Base-by-base conservation (phyloP, 1,140 invertebrate genomes). In the Trialeurodes vaporariorum region DNA sequence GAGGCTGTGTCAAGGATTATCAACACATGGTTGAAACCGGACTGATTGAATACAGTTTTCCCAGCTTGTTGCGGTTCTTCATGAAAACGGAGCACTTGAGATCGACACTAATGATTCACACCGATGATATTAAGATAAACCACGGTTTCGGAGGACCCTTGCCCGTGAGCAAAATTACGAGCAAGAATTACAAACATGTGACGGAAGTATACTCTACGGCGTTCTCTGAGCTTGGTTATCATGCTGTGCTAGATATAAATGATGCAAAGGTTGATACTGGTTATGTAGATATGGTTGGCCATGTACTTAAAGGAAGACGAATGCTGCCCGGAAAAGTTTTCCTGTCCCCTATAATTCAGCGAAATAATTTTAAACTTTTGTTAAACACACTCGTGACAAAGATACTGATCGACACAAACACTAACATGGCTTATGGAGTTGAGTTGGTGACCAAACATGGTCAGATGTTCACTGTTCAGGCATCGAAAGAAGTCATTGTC, bases 1-100 rank as follows among this genome's bases (percentile, higher is more conserved):
- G 96, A 34, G 96, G 96, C 0, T 96, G 98, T 75, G 87, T 87
- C 70, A 85, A 84, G 67, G 95, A 98, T 76, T 99, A 98, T 76
- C 92, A 98, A 73, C 81, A 82, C 2, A 98, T 96, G 96, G 93
- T 94, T 75, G 78, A 83, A 0, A 78, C 89, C 34, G 96, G 96
- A 0, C 85, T 85, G 71, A 75, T 77, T 2, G 87, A 87, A 60
- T 86, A 84, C 80, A 62, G 68, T 2, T 93, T 89, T 73, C 79
- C 83, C 5, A 85, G 88, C 1, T 82, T 89, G 0, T 75, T 89
- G 5, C 85, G 84, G 1, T 90, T 87, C 73, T 91, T 83, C 68
- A 78, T 80, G 60, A 83, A 84, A 72, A 81, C 81, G 0, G 85
- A 86, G 73, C 75, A 76, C 23, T 84, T 85, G 68, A 82, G 87